These are phyloP conservation scores for Telenomus remus DNA, from an alignment of 1,140 invertebrate species.

Conservation along the genomic window DNA sequence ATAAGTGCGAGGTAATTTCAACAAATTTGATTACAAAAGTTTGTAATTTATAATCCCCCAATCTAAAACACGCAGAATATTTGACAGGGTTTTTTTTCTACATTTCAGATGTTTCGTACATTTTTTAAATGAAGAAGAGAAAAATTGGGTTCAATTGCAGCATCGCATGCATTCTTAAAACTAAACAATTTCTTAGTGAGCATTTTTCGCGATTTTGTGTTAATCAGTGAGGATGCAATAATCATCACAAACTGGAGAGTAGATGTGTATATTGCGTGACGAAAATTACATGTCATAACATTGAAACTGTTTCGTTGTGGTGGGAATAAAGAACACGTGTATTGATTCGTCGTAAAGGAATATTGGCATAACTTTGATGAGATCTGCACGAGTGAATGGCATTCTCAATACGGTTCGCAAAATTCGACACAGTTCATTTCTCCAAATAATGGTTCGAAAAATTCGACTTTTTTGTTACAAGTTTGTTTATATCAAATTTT, in stretches of 20 bases:
- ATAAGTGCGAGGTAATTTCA: no score
- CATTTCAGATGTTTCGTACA: neutral
- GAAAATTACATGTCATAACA: constrained; percentile 7
- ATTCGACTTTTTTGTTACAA: no score
- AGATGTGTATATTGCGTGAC: constrained; percentile 25
- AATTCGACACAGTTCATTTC: constrained; percentile 28
- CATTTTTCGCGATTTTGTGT: neutral
- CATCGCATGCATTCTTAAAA: constrained; percentile 7
- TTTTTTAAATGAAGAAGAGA: constrained; percentile 6
- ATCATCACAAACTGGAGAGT: neutral
- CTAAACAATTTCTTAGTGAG: constrained; percentile 1
- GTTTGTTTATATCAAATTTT: no score
- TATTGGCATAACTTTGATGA: constrained; percentile 40
- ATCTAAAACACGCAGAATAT: no score
- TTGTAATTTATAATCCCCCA: no score
- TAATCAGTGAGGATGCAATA: constrained; percentile 3
- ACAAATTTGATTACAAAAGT: no score
- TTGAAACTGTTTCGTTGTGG: constrained; percentile 6
- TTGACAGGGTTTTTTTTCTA: no score
- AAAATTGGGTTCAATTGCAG: constrained; percentile 11
- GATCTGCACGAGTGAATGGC: constrained; percentile 24
- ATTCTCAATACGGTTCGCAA: constrained; percentile 10
- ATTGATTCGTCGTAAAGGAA: constrained; percentile 31
- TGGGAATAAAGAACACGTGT: constrained; percentile 27
- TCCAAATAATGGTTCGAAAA: no score